Percentiles rank a stretch among this genome's conserved stretches.
Evolutionary conservation across 2,888 invertebrate species (phyloP).

Genomic region (Cinara cedri): DNA sequence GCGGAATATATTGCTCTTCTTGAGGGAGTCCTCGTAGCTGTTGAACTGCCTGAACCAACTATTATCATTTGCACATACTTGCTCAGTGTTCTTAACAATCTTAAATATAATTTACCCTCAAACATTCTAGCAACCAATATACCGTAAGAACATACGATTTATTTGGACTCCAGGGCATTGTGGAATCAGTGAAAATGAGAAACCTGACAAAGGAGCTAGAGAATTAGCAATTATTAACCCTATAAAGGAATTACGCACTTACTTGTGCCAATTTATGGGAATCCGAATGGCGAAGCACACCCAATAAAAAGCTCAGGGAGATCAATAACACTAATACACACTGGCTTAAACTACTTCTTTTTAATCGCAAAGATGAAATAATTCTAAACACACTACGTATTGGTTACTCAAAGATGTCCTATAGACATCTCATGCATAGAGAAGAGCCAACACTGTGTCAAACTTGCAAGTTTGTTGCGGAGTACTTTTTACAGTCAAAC

Average conservation of each 20-base stretch:
- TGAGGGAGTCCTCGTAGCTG: neutral
- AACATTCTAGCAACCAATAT: neutral
- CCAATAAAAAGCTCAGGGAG: too few relatives aligned
- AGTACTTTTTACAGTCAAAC: neutral
- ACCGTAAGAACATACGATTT: neutral
- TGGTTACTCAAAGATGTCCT: neutral
- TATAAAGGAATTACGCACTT: too few relatives aligned
- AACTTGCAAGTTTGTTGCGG: too few relatives aligned
- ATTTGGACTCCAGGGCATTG: too few relatives aligned
- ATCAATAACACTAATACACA: neutral
- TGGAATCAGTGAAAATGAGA: too few relatives aligned
- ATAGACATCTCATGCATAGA: neutral
- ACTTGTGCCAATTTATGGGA: too few relatives aligned
- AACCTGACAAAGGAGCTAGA: too few relatives aligned
- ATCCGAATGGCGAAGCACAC: too few relatives aligned
- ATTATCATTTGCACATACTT: neutral
- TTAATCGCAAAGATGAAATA: conserved; percentile 1
- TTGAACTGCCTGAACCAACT: neutral
- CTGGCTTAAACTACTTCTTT: neutral
- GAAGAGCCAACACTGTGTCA: neutral
- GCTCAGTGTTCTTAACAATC: neutral
- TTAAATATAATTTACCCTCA: neutral
- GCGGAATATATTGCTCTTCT: too few relatives aligned
- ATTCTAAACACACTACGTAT: neutral
- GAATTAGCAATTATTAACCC: too few relatives aligned